A percentile compares a stretch with the other conserved stretches of the same genome.
Conservation (phyloP, 2,797 vertebrate species). For the Brachyrhaphis roseni region DNA sequence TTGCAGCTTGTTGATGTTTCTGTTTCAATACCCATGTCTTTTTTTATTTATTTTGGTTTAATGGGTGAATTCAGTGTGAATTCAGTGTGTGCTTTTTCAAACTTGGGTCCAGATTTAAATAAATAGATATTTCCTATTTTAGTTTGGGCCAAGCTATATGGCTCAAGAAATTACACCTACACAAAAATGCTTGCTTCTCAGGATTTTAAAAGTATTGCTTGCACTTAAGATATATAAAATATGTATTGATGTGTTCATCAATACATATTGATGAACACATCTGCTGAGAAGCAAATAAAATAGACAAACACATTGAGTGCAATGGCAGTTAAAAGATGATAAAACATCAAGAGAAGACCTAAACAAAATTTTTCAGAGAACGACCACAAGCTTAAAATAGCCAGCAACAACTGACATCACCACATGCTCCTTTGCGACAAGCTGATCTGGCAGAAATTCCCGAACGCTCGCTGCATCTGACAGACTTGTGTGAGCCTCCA, state of each 20-base stretch:
- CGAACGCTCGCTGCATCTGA: conserved; percentile 17
- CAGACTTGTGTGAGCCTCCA: conserved; percentile 10
- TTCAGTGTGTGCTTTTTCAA: neutral
- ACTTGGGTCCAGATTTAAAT: neutral
- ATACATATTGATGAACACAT: no score
- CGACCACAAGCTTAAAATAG: neutral
- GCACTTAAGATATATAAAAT: no score
- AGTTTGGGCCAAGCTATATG: neutral
- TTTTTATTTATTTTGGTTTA: neutral
- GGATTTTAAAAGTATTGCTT: no score
- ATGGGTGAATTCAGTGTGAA: neutral
- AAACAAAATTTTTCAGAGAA: neutral
- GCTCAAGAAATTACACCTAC: neutral
- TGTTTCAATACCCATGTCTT: neutral
- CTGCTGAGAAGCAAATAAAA: neutral
- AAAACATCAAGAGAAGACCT: neutral
- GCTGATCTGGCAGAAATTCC: conserved; percentile 27
- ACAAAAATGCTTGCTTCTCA: no score
- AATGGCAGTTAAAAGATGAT: neutral
- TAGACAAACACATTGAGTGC: neutral
- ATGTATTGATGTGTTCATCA: no score
- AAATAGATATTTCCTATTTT: neutral
- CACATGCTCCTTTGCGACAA: conserved; percentile 7
- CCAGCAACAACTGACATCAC: conserved; percentile 1
- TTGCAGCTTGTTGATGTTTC: neutral